Evolutionary conservation across 2,888 invertebrate genomes (phyloP).

Genomic region (Dusona sp.): DNA sequence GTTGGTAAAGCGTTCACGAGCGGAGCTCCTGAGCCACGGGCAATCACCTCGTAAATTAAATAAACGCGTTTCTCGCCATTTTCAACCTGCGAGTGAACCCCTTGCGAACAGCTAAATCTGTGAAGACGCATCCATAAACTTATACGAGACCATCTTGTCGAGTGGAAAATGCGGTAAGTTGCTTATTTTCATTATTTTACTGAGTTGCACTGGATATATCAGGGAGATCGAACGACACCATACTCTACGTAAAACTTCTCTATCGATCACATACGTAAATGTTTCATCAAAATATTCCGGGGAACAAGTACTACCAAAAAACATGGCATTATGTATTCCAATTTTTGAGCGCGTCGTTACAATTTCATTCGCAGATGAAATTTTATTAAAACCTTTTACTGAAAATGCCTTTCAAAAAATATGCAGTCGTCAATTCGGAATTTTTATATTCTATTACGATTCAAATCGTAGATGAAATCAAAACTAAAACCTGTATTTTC

Average conservation of each 20-base stretch:
- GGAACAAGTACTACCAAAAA: neutral
- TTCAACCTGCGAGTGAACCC: conserved; percentile 19
- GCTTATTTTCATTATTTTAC: conserved; percentile 6
- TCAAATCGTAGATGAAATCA: too few relatives aligned
- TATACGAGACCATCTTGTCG: conserved; percentile 37
- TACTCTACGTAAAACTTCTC: neutral
- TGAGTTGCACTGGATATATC: conserved; percentile 6
- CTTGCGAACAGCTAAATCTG: conserved; percentile 71
- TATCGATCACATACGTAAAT: neutral
- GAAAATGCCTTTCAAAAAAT: neutral
- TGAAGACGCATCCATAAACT: conserved; percentile 69
- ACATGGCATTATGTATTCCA: neutral
- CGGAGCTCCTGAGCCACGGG: conserved; percentile 10
- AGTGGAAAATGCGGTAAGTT: conserved; percentile 13
- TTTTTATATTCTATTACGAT: too few relatives aligned
- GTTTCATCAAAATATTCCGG: neutral
- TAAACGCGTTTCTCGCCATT: conserved; percentile 54
- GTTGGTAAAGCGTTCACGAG: conserved; percentile 37
- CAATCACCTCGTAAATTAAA: conserved; percentile 73
- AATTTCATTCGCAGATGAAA: neutral
- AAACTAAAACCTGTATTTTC: neutral
- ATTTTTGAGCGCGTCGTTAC: neutral
- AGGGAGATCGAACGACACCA: neutral
- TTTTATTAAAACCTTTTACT: neutral
- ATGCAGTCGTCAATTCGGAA: too few relatives aligned